Evolutionary conservation across 2,888 invertebrate species (phyloP).

Genomic region (Leucophenga montana): DNA sequence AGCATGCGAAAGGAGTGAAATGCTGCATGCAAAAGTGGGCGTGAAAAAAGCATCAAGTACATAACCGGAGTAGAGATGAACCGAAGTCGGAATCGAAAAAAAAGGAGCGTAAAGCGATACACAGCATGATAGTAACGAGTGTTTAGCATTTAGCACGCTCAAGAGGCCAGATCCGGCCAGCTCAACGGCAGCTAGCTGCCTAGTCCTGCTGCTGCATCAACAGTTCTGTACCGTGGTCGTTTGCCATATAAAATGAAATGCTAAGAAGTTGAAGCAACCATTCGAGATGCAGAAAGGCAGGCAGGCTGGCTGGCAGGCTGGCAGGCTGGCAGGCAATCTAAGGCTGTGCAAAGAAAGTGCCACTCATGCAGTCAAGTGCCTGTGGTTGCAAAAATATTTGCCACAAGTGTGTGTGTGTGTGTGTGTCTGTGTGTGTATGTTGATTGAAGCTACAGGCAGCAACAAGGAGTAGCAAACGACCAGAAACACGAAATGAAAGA

Average conservation of each 20-base stretch:
- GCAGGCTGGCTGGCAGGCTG: no score
- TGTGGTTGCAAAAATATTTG: constrained; percentile 31
- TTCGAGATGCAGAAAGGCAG: no score
- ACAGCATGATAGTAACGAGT: constrained; percentile 7
- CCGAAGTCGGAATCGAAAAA: no score
- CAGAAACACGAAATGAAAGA: no score
- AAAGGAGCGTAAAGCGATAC: neutral
- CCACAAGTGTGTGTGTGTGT: constrained; percentile 6
- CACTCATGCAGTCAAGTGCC: constrained; percentile 47
- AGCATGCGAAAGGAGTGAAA: neutral
- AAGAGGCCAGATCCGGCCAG: neutral
- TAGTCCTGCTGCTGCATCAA: neutral
- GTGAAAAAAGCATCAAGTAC: neutral
- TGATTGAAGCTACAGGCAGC: constrained; percentile 4
- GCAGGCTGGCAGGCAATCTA: constrained; percentile 1
- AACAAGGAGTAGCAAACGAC: neutral
- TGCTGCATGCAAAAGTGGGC: neutral
- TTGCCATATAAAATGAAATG: no score
- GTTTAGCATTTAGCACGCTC: constrained; percentile 16
- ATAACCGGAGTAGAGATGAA: no score
- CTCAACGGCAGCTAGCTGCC: no score
- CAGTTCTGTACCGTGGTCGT: no score
- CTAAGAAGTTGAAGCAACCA: no score
- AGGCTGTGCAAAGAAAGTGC: constrained; percentile 39
- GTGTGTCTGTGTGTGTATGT: no score